Evolutionary conservation across 2,113 vertebrate species (phyloP), one percentile per base, ranked within the genome.

Genomic region (Dasyornis broadbenti): DNA sequence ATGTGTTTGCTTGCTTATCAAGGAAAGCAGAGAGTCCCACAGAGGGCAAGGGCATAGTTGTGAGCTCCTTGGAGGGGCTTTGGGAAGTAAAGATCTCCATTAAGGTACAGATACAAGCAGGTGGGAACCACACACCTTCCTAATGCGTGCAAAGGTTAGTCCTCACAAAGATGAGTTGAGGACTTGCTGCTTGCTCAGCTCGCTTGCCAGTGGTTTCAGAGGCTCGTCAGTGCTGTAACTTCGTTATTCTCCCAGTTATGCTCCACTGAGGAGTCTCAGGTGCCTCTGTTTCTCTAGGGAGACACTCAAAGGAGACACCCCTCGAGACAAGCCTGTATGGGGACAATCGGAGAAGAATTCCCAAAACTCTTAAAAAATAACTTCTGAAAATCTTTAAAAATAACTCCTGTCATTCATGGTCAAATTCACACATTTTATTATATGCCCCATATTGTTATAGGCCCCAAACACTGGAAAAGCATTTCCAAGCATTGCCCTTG

Each of bases 301-400:
- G 70, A 47, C 33, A 22, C n/a, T 44, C 53, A 37, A 37, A 27
- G 7, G 52, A 73, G 40, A 53, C 15, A 33, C 1, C 9, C 26
- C n/a, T 45, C 0, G 0, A 72, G 50, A 59, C 7, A 78, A 86
- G 11, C 3, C 45, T 47, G 5, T n/a, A 17, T 45, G 53, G 31
- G 47, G 44, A 33, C n/a, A 65, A 21, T 10, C 28, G 9, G 10
- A 16, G 20, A 86, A 78, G 57, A 84, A 31, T 14, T 50, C 57
- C 26, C 33, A 54, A 68, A 56, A 40, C 24, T 17, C 21, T 45
- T 53, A 15, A 1, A 24, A 54, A 77, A 22, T 8, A 56, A 6
- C 37, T 69, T 22, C n/a, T 17, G 42, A 61, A 39, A 40, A 15
- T 21, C 15, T 50, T 35, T 13, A 1, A 23, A 28, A 80, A 23